Percentiles rank a stretch among this genome's conserved stretches.
Evolutionary conservation across 1,140 invertebrate genomes (phyloP).

Genomic region (Triops longicaudatus): DNA sequence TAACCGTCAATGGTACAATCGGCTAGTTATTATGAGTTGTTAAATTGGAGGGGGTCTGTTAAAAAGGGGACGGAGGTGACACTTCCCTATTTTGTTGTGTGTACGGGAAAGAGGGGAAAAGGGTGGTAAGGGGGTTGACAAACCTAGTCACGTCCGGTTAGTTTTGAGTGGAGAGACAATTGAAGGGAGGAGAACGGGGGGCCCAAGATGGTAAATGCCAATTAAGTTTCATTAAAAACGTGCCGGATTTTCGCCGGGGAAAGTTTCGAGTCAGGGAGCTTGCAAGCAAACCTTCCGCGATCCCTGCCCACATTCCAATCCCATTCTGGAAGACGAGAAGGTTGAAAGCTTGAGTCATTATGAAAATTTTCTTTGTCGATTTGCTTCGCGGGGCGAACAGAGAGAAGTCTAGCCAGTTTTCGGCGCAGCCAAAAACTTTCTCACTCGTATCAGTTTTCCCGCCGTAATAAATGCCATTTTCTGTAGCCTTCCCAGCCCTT

Average conservation of each 20-base stretch:
- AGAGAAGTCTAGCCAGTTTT: constrained; percentile 12
- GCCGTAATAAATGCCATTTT: neutral
- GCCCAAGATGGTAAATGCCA: neutral
- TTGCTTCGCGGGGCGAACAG: neutral
- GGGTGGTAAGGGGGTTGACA: neutral
- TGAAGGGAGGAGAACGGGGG: neutral
- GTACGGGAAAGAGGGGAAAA: neutral
- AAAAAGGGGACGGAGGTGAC: neutral
- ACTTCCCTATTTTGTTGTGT: neutral
- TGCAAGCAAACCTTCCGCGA: neutral
- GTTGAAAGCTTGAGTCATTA: constrained; percentile 12
- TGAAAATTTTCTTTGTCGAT: constrained; percentile 3
- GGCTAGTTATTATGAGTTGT: neutral
- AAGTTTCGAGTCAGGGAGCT: neutral
- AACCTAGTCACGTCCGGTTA: neutral
- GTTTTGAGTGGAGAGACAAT: neutral
- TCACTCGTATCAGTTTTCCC: neutral
- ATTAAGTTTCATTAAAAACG: constrained; percentile 10
- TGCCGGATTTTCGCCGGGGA: constrained; percentile 6
- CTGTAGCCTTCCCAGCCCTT: neutral
- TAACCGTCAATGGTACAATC: neutral
- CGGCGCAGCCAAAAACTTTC: neutral
- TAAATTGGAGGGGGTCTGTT: neutral
- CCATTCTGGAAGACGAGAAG: constrained; percentile 11
- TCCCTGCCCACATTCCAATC: neutral